Conservation (phyloP, 2,113 vertebrate species). For the Lophochroa leadbeateri region DNA sequence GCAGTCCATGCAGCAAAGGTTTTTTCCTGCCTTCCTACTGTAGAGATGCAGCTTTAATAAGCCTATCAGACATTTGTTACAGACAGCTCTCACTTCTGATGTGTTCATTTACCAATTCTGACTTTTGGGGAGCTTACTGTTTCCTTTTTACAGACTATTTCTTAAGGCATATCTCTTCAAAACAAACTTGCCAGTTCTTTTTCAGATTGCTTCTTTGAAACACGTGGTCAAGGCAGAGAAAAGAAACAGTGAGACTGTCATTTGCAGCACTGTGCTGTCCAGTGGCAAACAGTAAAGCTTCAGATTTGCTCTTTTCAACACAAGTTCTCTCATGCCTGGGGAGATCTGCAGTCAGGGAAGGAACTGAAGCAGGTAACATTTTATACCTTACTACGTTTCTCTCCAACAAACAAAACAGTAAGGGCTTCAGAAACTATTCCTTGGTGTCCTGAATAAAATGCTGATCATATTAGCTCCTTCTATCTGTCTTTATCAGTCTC, state of each 20-base stretch:
- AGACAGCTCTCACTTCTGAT: neutral
- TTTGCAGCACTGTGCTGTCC: neutral
- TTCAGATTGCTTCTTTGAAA: neutral
- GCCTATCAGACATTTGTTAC: neutral
- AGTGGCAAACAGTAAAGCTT: neutral
- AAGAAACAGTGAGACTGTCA: neutral
- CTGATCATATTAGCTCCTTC: neutral
- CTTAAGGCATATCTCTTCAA: neutral
- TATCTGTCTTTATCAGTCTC: neutral
- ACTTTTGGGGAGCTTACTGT: neutral
- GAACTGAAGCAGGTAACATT: neutral
- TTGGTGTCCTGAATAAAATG: neutral
- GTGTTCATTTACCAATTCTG: neutral
- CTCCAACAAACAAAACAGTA: neutral
- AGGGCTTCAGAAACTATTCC: neutral
- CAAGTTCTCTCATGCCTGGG: neutral
- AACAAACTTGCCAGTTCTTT: neutral
- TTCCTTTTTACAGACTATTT: neutral
- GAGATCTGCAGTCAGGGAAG: neutral
- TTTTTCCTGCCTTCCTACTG: neutral
- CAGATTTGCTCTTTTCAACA: neutral
- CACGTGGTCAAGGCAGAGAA: neutral
- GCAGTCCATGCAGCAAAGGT: neutral
- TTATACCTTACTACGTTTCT: neutral
- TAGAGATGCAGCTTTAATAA: neutral